Base-by-base conservation (phyloP, 2,797 vertebrate species). In the Crax fasciolata region DNA sequence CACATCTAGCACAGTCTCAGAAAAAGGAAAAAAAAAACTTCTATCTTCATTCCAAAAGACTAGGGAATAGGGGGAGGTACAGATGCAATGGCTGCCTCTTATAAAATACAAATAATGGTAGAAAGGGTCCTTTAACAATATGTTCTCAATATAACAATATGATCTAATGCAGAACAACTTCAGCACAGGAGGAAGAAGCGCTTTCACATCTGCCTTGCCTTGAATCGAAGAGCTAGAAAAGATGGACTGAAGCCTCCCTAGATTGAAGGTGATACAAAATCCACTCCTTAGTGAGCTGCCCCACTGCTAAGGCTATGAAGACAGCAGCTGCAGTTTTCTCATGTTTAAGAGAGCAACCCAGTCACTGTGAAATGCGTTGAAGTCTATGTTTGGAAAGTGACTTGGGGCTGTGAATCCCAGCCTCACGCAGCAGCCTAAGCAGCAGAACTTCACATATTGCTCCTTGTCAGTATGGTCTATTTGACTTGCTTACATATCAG, bases 161-260 rank as follows among this genome's bases (percentile, higher is more conserved):
- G 48, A 70, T 1, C 12, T 48, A 78, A 13, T n/a, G 15, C 10
- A 39, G 28, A 89, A 94, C 5, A 81, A 71, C 23, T 32, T 35
- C 35, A 59, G 28, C 44, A 62, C 23, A 71, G 68, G n/a, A 46
- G n/a, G 2, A 82, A 4, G 19, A 49, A 80, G 20, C 24, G 21
- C 4, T 3, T 18, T n/a, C 21, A 44, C 0, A 0, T 49, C 35
- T 25, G 27, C 19, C 73, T 66, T 49, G 38, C n/a, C 54, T 66
- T 46, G 13, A 74, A 32, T 17, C 48, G 20, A 55, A 57, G 67
- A 67, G 32, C 17, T 15, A 58, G 8, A 44, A 80, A 63, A 25
- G 41, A 23, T 25, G 32, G 32, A 30, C 38, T 46, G 32, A 81
- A 92, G 63, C 11, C 23, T 78, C 20, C 9, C 24, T 55, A 68